These are phyloP conservation scores for Diplolepis rosae DNA, from an alignment of 2,888 invertebrate genomes.

Conservation along the genomic window DNA sequence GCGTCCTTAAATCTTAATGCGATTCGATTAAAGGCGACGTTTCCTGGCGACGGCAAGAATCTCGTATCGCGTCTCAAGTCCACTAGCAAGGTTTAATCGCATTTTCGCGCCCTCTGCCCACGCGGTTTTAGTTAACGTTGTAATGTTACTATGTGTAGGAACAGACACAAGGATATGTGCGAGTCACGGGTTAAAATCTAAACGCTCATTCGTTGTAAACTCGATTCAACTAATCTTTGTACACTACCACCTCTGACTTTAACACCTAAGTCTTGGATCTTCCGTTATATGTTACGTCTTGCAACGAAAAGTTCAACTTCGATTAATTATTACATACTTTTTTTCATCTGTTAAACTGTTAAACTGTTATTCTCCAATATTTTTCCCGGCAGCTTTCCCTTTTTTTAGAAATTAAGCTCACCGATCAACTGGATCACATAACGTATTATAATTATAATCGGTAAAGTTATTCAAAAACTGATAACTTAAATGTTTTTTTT, in stretches of 20 bases:
- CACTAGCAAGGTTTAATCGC: slow-evolving; percentile 23
- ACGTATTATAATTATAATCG: too few species aligned
- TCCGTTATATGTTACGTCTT: slow-evolving; percentile 23
- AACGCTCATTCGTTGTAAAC: slow-evolving; percentile 29
- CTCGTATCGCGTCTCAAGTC: slow-evolving; percentile 27
- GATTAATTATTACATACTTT: too few species aligned
- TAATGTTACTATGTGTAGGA: slow-evolving; percentile 9
- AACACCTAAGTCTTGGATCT: neutral
- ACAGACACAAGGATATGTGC: neutral
- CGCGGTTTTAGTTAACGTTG: slow-evolving; percentile 28
- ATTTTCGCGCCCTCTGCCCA: slow-evolving; percentile 31
- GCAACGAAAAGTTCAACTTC: neutral
- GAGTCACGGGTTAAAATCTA: slow-evolving; percentile 27
- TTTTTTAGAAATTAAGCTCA: too few species aligned
- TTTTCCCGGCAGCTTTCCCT: too few species aligned
- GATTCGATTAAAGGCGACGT: slow-evolving; percentile 65
- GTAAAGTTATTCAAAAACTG: too few species aligned
- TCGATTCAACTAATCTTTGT: slow-evolving; percentile 28
- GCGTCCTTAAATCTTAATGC: slow-evolving; percentile 66
- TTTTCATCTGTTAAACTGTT: too few species aligned
- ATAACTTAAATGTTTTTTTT: too few species aligned
- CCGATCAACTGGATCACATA: too few species aligned
- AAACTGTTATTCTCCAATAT: too few species aligned
- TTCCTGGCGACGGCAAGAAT: slow-evolving; percentile 51
- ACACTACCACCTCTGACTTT: neutral